These are phyloP conservation scores for Lophius americanus DNA, from an alignment of 2,797 vertebrate genomes.

Conservation along the genomic window DNA sequence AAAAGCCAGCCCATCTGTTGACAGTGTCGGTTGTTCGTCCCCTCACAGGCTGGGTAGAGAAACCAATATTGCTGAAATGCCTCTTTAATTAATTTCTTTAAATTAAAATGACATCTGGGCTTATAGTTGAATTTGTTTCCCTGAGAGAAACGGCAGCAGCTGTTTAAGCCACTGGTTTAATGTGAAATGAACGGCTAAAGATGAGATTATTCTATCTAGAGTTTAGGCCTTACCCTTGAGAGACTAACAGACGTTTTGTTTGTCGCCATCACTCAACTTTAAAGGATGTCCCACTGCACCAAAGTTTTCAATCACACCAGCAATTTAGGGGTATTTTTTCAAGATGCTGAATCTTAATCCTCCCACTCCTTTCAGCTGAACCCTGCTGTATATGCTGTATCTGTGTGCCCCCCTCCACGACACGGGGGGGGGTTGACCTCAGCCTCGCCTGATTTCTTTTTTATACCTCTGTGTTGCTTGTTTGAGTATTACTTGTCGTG, in stretches of 20 bases:
- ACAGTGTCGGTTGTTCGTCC: too few species aligned
- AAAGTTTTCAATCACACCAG: neutral
- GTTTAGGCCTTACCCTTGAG: too few species aligned
- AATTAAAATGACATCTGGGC: neutral
- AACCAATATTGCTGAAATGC: neutral
- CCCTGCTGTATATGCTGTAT: constrained; percentile 51
- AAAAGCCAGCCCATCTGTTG: too few species aligned
- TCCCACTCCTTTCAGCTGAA: constrained; percentile 6
- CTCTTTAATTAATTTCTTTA: neutral
- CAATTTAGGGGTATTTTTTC: neutral
- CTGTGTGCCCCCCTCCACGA: constrained; percentile 25
- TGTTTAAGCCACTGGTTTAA: too few species aligned
- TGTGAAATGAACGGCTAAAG: too few species aligned
- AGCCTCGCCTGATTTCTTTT: constrained; percentile 47
- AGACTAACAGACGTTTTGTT: neutral
- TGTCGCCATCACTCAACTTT: neutral
- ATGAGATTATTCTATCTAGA: neutral
- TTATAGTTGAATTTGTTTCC: too few species aligned
- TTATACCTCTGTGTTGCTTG: constrained; percentile 57
- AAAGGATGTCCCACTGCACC: neutral
- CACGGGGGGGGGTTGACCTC: constrained; percentile 33
- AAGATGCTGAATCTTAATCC: neutral
- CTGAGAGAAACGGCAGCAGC: too few species aligned
- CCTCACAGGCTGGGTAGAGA: neutral
- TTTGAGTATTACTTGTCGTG: constrained; percentile 62